Percentiles rank a stretch among this genome's conserved stretches.
These are phyloP conservation scores for Tiliacea aurago DNA, from an alignment of 2,888 invertebrate species.

Conservation along the genomic window DNA sequence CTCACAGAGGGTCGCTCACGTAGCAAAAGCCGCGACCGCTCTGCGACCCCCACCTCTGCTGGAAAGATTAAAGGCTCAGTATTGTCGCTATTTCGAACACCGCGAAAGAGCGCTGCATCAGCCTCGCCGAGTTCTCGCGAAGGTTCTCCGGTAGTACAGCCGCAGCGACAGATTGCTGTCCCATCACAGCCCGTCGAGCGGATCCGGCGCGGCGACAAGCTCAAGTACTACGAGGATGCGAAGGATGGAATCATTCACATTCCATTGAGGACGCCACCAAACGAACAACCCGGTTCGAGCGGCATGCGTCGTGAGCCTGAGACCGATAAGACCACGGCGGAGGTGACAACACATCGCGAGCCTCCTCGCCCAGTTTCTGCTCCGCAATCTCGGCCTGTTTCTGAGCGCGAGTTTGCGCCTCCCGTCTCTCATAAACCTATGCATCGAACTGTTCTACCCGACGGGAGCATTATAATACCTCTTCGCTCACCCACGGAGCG, in stretches of 20 bases:
- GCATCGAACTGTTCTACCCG: slow-evolving; percentile 86
- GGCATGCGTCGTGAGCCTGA: slow-evolving; percentile 61
- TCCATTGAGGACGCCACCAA: slow-evolving; percentile 94
- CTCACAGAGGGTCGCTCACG: slow-evolving; percentile 89
- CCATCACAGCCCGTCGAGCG: slow-evolving; percentile 55
- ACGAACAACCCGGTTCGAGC: slow-evolving; percentile 87
- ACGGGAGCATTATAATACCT: slow-evolving; percentile 91
- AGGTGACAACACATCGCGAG: slow-evolving; percentile 62
- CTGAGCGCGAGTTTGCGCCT: slow-evolving; percentile 77
- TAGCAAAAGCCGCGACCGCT: slow-evolving; percentile 92
- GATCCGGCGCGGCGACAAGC: slow-evolving; percentile 75
- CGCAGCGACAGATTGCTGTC: slow-evolving; percentile 72
- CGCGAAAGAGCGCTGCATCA: slow-evolving; percentile 79
- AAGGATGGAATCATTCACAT: slow-evolving; percentile 93
- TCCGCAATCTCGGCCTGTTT: slow-evolving; percentile 67
- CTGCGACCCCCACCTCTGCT: slow-evolving; percentile 90
- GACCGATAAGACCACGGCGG: slow-evolving; percentile 39
- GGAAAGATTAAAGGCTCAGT: slow-evolving; percentile 92
- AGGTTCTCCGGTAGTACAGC: slow-evolving; percentile 78
- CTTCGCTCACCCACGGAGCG: slow-evolving; percentile 87
- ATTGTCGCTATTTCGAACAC: slow-evolving; percentile 92
- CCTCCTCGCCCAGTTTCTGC: slow-evolving; percentile 70
- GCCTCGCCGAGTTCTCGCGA: slow-evolving; percentile 82
- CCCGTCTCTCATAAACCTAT: slow-evolving; percentile 78
- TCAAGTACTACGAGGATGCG: slow-evolving; percentile 92